Base-by-base conservation (phyloP, 2,113 vertebrate species). In the Tachuris rubrigastra region DNA sequence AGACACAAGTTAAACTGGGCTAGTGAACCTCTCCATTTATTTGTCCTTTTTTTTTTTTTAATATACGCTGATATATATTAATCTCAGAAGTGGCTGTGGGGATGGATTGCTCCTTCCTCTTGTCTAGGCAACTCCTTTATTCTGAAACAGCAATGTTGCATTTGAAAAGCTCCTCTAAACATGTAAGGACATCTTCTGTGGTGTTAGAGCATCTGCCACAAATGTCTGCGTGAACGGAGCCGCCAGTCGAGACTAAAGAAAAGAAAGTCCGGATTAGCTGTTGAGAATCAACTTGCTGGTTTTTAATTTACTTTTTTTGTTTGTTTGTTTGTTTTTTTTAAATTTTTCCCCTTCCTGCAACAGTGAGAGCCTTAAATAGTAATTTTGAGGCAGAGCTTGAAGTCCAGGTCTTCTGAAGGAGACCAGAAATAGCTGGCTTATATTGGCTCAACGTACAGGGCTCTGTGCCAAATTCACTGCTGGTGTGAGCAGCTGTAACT, bases 401-500 rank as follows among this genome's bases (percentile, higher is more conserved):
- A 96, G 92, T 78, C 82, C 76, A 66, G 59, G 79, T 66, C 69
- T 94, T 90, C 89, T 73, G 89, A 92, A 90, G 69, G 90, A 90
- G 93, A 84, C 68, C 72, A 90, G 83, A 89, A 94, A 91, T 84
- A 90, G 65, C 83, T 3, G 6, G 72, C 21, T 94, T 86, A 23
- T 41, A 31, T 83, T 86, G 10, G 9, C 68, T 89, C 79, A 46
- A 84, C 35, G 8, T 10, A 42, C 1, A 74, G 65, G 90, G 85
- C 80, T 0, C 76, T 6, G 71, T 94, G 93, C 95, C 93, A 97
- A 72, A 84, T 78, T 90, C 95, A 95, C 83, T 90, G 93, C 87
- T 95, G 90, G 90, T 93, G 93, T 94, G 88, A 97, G 95, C 90
- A 92, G 85, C 90, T 96, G 90, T 71, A 93, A 88, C 69, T 84